Evolutionary conservation across 2,888 invertebrate species (phyloP).

Genomic region (Aleiodes testaceus): DNA sequence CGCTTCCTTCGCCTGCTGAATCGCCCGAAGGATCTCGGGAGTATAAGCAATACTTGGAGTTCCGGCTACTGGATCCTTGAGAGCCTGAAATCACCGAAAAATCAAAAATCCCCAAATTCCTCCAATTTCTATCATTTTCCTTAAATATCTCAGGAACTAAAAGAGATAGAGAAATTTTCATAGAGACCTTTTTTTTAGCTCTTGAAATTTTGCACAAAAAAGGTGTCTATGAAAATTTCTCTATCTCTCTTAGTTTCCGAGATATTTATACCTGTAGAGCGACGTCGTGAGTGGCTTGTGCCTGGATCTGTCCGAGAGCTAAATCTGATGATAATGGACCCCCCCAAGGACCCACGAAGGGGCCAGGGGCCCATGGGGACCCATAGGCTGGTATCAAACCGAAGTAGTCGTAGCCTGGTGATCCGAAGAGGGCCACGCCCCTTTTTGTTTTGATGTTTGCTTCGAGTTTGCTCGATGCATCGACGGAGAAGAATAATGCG

Average conservation of each 20-base stretch:
- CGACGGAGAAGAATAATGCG: conserved; percentile 52
- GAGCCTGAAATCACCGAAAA: conserved; percentile 54
- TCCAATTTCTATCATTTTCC: no score
- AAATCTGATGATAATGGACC: conserved; percentile 58
- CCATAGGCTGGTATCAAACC: conserved; percentile 59
- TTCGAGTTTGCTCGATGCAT: conserved; percentile 40
- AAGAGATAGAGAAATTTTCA: no score
- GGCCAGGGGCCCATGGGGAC: conserved; percentile 55
- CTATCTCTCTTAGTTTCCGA: background rate
- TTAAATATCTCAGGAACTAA: background rate
- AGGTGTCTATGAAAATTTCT: background rate
- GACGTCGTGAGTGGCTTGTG: conserved; percentile 68
- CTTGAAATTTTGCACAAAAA: background rate
- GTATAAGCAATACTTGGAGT: conserved; percentile 73
- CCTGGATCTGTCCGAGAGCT: conserved; percentile 65
- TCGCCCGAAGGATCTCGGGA: conserved; percentile 81
- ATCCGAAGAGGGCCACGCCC: conserved; percentile 62
- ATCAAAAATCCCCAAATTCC: no score
- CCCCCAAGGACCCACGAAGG: conserved; percentile 60
- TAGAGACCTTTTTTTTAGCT: background rate
- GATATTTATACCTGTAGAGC: conserved; percentile 65
- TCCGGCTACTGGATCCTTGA: conserved; percentile 60
- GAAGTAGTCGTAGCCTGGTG: conserved; percentile 63
- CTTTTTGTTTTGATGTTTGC: conserved; percentile 63
- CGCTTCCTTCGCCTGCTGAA: conserved; percentile 84